phyloP scores from a whole-genome alignment of 2,113 vertebrate species.

The Neofelis nebulosa region DNA sequence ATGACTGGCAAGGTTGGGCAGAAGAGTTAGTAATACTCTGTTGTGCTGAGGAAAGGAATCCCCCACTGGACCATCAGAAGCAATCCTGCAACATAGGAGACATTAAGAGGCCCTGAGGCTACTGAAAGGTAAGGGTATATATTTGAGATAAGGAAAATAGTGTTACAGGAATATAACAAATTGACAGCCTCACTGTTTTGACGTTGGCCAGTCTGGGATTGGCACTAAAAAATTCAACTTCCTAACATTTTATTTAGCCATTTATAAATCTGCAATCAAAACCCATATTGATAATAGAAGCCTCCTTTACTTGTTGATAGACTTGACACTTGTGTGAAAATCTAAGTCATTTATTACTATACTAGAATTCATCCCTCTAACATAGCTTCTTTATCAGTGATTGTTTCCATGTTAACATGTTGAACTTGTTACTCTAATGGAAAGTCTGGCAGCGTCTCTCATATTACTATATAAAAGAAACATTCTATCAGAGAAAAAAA shows the following conservation, averaged over 20 bases:
- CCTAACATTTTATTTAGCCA: neutral
- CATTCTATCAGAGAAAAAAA: constrained; percentile 13
- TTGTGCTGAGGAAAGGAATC: neutral
- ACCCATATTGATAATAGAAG: neutral
- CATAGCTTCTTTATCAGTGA: constrained; percentile 53
- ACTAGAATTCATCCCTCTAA: constrained; percentile 24
- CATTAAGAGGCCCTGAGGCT: neutral
- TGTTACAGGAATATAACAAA: neutral
- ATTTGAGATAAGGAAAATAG: neutral
- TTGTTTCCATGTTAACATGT: constrained; percentile 26
- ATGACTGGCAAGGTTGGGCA: neutral
- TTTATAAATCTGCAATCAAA: constrained; percentile 10
- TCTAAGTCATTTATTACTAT: constrained; percentile 56
- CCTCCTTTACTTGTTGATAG: constrained; percentile 8
- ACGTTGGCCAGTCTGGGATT: neutral
- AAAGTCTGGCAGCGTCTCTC: constrained; percentile 23
- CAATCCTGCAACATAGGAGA: neutral
- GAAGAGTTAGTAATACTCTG: neutral
- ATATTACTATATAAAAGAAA: neutral
- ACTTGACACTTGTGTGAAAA: constrained; percentile 68
- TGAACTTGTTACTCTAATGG: constrained; percentile 50
- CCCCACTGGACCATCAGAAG: neutral
- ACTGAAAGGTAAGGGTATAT: neutral
- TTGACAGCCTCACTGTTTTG: neutral
- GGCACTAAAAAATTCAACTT: neutral